Conservation (phyloP, 23 tunicate species). For the Styela plicata region DNA sequence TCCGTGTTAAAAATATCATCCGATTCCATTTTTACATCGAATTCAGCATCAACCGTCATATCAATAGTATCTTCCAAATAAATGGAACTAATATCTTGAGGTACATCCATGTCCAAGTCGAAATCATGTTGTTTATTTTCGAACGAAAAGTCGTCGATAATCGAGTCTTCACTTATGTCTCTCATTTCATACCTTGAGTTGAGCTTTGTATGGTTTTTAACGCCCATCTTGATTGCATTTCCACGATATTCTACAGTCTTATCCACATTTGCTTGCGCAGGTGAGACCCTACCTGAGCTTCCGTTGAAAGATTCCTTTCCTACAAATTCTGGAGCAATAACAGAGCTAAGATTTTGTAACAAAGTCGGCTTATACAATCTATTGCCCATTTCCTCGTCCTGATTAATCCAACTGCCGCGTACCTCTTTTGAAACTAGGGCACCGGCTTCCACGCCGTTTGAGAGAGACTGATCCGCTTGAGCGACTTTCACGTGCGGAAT, state of each 20-base stretch:
- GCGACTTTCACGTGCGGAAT: not conserved
- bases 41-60: not conserved
- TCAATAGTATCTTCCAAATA: not conserved
- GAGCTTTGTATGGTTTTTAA: not conserved
- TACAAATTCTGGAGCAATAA: not conserved
- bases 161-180: too few species aligned
- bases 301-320: not conserved
- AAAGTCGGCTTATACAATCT: not conserved
- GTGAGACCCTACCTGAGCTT: not conserved
- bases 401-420: not conserved
- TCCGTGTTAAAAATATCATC: not conserved
- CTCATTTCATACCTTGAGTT: too few species aligned
- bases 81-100: not conserved
- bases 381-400: not conserved
- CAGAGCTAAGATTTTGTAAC: not conserved
- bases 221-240: not conserved
- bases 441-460: not conserved
- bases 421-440: not conserved
- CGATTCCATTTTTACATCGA: not conserved
- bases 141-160: too few species aligned
- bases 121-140: too few species aligned
- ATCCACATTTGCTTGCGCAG: not conserved
- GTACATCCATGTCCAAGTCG: not conserved
- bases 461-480: not conserved
- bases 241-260: too few species aligned